Percentiles rank a stretch among this genome's conserved stretches.
These are phyloP conservation scores for Hesperophylax magnus DNA, from an alignment of 1,140 invertebrate genomes.

Conservation along the genomic window DNA sequence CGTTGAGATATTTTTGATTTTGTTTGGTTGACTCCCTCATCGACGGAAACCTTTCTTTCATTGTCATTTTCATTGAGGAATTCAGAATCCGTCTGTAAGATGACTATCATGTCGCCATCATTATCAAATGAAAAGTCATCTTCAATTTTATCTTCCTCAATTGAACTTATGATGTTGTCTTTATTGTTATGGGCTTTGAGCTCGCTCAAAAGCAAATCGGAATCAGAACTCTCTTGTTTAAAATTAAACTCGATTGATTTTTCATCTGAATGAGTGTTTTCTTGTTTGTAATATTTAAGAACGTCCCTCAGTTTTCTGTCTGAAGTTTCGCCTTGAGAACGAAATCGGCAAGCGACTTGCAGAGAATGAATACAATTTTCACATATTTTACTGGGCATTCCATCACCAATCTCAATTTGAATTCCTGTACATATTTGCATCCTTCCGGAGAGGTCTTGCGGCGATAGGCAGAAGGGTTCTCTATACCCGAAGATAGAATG, in stretches of 20 bases:
- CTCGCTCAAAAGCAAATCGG: not conserved
- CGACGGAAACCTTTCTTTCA: not conserved
- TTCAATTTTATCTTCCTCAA: constrained; percentile 1
- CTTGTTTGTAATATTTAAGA: not conserved
- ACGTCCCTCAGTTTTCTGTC: not conserved
- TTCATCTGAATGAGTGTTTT: not conserved
- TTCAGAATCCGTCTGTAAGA: constrained; percentile 8
- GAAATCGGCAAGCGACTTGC: not conserved
- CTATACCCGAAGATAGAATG: not conserved
- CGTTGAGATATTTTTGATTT: not conserved
- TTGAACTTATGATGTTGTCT: not conserved
- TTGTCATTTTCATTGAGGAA: not conserved
- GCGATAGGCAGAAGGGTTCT: not conserved
- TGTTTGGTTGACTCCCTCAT: not conserved
- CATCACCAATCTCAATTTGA: not conserved
- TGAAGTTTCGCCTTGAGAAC: not conserved
- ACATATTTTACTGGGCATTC: not conserved
- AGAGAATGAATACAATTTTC: not conserved
- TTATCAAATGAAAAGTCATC: constrained; percentile 1
- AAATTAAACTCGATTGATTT: not conserved
- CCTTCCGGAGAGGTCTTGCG: not conserved
- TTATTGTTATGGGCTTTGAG: not conserved
- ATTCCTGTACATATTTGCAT: not conserved
- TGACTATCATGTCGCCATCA: constrained; percentile 4
- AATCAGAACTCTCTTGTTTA: not conserved